These are phyloP conservation scores for Reinhardtius hippoglossoides DNA, from an alignment of 2,113 vertebrate species.

Conservation along the genomic window DNA sequence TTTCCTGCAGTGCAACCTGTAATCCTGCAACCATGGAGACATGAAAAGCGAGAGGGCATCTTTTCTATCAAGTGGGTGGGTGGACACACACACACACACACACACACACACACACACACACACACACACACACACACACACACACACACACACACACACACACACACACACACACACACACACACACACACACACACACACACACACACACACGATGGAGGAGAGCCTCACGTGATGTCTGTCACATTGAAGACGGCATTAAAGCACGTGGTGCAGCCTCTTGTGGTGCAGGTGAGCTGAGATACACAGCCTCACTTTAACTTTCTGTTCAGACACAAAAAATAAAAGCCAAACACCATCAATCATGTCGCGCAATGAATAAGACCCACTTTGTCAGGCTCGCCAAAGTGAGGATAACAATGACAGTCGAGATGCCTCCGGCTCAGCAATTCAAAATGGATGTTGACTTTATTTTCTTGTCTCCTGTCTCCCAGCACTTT, in stretches of 20 bases:
- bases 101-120: constrained; percentile 9
- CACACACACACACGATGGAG: constrained; percentile 41
- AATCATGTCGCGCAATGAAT: constrained; percentile 17
- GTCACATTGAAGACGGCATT: constrained; percentile 54
- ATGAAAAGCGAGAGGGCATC: constrained; percentile 67
- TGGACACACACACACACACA: constrained; percentile 22
- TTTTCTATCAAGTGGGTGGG: constrained; percentile 64
- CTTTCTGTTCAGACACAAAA: constrained; percentile 24
- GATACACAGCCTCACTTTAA: constrained; percentile 14
- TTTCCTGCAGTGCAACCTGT: constrained; percentile 50
- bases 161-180: neutral
- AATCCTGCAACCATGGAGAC: constrained; percentile 79
- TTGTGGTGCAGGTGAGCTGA: constrained; percentile 34
- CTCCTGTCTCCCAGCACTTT: constrained; percentile 39
- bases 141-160: constrained; percentile 6
- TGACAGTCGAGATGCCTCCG: constrained; percentile 36
- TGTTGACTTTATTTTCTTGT: constrained; percentile 48
- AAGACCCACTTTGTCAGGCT: constrained; percentile 21
- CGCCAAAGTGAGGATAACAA: constrained; percentile 27
- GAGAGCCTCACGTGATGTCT: constrained; percentile 62
- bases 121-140: constrained; percentile 11
- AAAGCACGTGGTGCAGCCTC: constrained; percentile 36
- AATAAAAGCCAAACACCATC: constrained; percentile 21
- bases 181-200: neutral
- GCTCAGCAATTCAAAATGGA: constrained; percentile 53